A percentile compares a stretch with the other conserved stretches of the same genome.
These are phyloP conservation scores for Siniperca undulata DNA, from an alignment of 2,797 vertebrate genomes.

Conservation along the genomic window DNA sequence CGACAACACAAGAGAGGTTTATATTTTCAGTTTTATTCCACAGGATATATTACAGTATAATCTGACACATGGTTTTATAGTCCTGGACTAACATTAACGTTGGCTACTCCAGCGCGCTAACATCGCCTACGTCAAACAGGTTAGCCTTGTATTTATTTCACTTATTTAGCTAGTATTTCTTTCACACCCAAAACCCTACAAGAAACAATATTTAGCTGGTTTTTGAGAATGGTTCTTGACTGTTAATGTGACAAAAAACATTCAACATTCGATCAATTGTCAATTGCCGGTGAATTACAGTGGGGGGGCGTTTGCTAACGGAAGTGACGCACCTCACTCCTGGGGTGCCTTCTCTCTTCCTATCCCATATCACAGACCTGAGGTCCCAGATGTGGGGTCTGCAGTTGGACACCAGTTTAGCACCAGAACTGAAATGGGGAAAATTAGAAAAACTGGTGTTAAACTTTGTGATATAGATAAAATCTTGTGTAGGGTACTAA, in stretches of 20 bases:
- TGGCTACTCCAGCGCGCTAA: too few species aligned
- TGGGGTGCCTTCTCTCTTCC: too few species aligned
- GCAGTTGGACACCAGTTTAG: background rate
- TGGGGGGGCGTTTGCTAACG: too few species aligned
- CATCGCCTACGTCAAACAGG: too few species aligned
- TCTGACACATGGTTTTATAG: background rate
- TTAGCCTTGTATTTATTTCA: background rate
- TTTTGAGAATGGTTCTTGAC: background rate
- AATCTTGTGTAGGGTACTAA: too few species aligned
- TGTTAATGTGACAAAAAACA: too few species aligned
- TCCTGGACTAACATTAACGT: background rate
- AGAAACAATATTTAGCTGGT: background rate
- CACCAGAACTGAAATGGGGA: background rate
- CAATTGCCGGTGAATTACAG: too few species aligned
- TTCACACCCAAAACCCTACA: background rate
- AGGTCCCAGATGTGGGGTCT: too few species aligned
- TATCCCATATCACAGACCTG: too few species aligned
- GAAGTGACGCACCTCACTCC: too few species aligned
- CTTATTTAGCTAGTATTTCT: background rate
- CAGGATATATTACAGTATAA: background rate
- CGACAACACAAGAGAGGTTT: background rate
- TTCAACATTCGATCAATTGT: too few species aligned
- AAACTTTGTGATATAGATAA: background rate
- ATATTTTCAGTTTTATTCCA: background rate
- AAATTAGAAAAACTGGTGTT: background rate